These are phyloP conservation scores for Coelopa pilipes DNA, from an alignment of 2,888 invertebrate species.

Conservation along the genomic window DNA sequence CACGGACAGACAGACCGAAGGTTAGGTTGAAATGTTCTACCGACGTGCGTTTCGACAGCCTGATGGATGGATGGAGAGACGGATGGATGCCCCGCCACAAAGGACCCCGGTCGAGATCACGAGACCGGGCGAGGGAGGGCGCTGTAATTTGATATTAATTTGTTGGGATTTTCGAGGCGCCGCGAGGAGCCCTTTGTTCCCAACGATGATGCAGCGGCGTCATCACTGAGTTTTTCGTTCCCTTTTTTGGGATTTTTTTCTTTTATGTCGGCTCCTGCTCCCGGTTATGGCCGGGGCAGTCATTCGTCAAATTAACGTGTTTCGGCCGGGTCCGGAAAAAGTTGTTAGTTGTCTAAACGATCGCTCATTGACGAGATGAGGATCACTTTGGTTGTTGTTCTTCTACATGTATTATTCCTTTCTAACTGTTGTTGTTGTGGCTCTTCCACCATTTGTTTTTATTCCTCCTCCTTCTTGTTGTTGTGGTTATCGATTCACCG, in stretches of 20 bases:
- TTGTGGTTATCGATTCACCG: constrained; percentile 5
- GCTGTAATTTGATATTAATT: constrained; percentile 63
- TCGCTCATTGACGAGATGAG: neutral
- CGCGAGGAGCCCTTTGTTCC: constrained; percentile 28
- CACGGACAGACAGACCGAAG: neutral
- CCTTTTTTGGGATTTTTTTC: neutral
- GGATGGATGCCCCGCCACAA: too few species aligned
- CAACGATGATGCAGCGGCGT: neutral
- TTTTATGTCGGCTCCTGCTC: too few species aligned
- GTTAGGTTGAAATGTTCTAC: too few species aligned
- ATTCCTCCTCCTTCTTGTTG: neutral
- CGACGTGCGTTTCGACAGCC: neutral
- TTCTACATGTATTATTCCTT: too few species aligned
- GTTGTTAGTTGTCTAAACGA: constrained; percentile 23
- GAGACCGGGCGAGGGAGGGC: constrained; percentile 35
- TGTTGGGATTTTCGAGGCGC: constrained; percentile 58
- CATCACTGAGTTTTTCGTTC: neutral
- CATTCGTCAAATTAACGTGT: too few species aligned
- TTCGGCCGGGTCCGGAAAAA: too few species aligned
- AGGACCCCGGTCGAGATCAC: neutral
- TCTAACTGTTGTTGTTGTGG: neutral
- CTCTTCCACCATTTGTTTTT: too few species aligned
- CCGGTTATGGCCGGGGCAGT: too few species aligned
- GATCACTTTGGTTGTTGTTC: too few species aligned
- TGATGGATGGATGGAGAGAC: neutral